Evolutionary conservation across 1,140 invertebrate species (phyloP).

Genomic region (Mya arenaria): DNA sequence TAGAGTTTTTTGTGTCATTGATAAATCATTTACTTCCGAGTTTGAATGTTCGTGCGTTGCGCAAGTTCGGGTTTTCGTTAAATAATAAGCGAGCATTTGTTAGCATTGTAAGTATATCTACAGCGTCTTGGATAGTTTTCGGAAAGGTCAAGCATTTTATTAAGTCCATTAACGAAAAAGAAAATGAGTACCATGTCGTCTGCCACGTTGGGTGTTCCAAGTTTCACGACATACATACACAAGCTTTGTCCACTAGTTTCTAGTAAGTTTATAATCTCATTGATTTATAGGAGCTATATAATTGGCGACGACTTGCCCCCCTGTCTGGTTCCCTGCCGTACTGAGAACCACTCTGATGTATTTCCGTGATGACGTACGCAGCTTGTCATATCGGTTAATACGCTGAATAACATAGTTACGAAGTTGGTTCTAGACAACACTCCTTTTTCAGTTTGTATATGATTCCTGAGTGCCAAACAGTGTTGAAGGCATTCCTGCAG

Average conservation of each 20-base stretch:
- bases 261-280: background rate
- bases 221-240: background rate
- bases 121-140: slow-evolving; percentile 10
- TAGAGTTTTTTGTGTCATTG: too few relatives aligned
- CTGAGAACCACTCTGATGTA: background rate
- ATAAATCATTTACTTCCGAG: too few relatives aligned
- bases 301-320: slow-evolving; percentile 16
- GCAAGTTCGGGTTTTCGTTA: too few relatives aligned
- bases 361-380: background rate
- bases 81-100: slow-evolving; percentile 9
- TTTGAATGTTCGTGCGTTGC: too few relatives aligned
- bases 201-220: slow-evolving; percentile 1
- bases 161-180: background rate
- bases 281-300: slow-evolving; percentile 10
- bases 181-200: slow-evolving; percentile 31
- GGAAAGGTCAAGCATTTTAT: slow-evolving; percentile 13
- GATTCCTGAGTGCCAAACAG: slow-evolving; percentile 1
- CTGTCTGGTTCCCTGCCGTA: slow-evolving; percentile 12
- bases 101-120: slow-evolving; percentile 10
- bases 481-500: background rate
- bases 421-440: background rate
- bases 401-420: background rate
- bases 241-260: background rate
- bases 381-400: background rate
- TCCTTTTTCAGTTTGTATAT: background rate